phyloP scores from a whole-genome alignment of 2,113 vertebrate species.

The Copsychus sechellarum region DNA sequence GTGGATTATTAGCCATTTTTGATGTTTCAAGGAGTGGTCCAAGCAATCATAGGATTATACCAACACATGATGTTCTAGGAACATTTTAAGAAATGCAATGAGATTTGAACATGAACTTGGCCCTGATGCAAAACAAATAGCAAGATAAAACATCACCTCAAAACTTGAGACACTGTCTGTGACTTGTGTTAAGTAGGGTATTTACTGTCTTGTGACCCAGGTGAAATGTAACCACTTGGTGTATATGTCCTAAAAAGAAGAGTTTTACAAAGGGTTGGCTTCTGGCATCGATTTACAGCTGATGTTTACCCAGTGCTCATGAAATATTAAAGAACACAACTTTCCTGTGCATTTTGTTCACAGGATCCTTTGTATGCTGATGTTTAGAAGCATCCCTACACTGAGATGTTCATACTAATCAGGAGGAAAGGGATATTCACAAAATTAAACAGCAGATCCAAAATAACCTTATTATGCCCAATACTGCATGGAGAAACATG shows the following conservation, averaged over 20 bases:
- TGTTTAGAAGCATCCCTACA: not conserved
- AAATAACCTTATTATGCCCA: not conserved
- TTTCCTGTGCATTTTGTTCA: not conserved
- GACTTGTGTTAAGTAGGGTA: not conserved
- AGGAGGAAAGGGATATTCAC: not conserved
- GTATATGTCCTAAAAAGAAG: not conserved
- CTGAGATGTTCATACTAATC: not conserved
- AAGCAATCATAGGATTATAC: constrained; percentile 29
- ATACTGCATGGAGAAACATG: not conserved
- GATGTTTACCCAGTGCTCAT: not conserved
- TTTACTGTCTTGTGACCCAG: not conserved
- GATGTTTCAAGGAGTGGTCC: not conserved
- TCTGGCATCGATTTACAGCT: not conserved
- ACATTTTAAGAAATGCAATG: not conserved
- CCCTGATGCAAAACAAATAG: constrained; percentile 2
- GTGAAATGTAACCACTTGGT: not conserved
- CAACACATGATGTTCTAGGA: not conserved
- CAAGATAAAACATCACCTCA: not conserved
- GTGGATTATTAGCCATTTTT: not conserved
- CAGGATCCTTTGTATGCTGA: not conserved
- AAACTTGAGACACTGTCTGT: not conserved
- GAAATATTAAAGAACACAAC: not conserved
- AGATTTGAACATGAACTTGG: constrained; percentile 21
- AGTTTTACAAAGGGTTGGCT: not conserved
- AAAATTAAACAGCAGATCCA: not conserved